Base-by-base conservation (phyloP, 2,113 vertebrate species). In the Trinectes maculatus region DNA sequence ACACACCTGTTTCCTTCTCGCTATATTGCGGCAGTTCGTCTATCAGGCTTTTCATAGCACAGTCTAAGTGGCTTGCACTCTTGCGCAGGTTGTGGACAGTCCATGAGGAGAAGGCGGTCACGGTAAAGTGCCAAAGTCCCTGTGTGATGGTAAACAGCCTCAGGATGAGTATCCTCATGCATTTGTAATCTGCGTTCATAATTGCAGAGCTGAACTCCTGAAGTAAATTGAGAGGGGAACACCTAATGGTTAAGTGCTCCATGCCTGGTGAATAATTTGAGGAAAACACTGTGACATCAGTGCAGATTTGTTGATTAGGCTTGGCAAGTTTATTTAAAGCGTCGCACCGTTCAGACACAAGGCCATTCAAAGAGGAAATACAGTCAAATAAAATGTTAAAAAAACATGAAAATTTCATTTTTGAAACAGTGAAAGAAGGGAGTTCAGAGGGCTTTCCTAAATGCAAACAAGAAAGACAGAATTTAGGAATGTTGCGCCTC, bases 171-270 rank as follows among this genome's bases (percentile, higher is more conserved):
- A 39, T 71, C 43, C 42, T 63, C 21, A 24, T 40, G 37, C 26
- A 56, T 82, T 37, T 74, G 55, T 36, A 76, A 67, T 57, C 49
- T 62, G 26, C 34, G 61, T 76, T 43, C 54, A 36, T 46, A 57
- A 79, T 54, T 34, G 6, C 28, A 48, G 56, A 56, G 63, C 58
- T 29, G 53, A 66, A 58, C 42, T 60, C 55, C 43, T 58, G 48
- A 59, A 18, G 40, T 55, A 42, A 61, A 77, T 49, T 65, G 28
- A 74, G 61, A n/a, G 55, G 29, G 58, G 36, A 76, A 37, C 49
- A 40, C 46, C 33, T 19, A 36, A 63, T 46, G 34, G 28, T 57
- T 57, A 72, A 75, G 34, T 68, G 48, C 26, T 64, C 26, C 18
- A 39, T 22, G 43, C 40, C 19, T 74, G 19, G 33, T 51, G 51